Percentiles rank a stretch among this genome's conserved stretches.
phyloP scores from a whole-genome alignment of 2,888 invertebrate species.

The Tridacna crocea region DNA sequence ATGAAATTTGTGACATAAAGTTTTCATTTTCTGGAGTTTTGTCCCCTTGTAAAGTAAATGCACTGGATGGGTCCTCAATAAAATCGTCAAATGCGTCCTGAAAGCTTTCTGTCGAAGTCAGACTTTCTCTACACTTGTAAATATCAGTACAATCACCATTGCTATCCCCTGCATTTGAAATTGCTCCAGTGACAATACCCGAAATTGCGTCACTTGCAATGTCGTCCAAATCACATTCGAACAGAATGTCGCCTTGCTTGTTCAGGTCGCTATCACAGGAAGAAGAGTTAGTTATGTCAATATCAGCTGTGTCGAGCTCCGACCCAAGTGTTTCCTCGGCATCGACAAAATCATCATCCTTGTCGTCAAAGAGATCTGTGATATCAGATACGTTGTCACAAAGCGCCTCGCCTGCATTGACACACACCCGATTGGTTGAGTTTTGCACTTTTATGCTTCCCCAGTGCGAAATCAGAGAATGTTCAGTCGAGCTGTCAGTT shows the following conservation, averaged over 20 bases:
- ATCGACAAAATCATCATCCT: constrained; percentile 34
- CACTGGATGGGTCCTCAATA: constrained; percentile 30
- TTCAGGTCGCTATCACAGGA: constrained; percentile 17
- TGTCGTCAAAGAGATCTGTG: constrained; percentile 28
- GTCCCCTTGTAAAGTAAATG: background rate
- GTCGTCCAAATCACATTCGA: background rate
- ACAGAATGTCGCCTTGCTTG: background rate
- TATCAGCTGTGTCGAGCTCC: constrained; percentile 11
- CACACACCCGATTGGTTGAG: background rate
- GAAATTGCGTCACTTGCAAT: constrained; percentile 3
- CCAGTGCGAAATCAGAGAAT: background rate
- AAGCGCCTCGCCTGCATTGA: constrained; percentile 35
- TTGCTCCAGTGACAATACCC: background rate
- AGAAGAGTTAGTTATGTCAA: constrained; percentile 15
- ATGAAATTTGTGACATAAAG: constrained; percentile 46
- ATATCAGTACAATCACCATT: background rate
- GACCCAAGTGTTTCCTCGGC: constrained; percentile 33
- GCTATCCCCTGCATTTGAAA: background rate
- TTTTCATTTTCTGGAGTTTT: constrained; percentile 44
- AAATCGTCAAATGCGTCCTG: constrained; percentile 57
- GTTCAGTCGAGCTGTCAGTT: background rate
- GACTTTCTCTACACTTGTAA: constrained; percentile 29
- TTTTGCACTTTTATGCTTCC: background rate
- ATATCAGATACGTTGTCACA: constrained; percentile 32
- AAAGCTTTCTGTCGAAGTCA: constrained; percentile 58